These are phyloP conservation scores for Epistrophella euchroma DNA, from an alignment of 2,888 invertebrate genomes.

Conservation along the genomic window DNA sequence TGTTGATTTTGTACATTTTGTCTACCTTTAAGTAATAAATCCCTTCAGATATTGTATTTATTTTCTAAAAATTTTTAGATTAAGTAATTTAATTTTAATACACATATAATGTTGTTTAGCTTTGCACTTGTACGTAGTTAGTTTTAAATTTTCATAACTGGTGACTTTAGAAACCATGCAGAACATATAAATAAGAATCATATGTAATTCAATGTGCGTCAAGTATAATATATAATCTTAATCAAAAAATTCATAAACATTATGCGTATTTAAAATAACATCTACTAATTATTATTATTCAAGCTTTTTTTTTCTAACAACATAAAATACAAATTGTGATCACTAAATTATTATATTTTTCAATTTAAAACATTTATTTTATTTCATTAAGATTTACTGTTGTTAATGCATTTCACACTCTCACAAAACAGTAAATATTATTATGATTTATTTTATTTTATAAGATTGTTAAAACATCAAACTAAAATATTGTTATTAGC, in stretches of 20 bases:
- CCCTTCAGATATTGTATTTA: slow-evolving; percentile 58
- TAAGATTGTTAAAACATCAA: slow-evolving; percentile 48
- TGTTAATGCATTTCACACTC: slow-evolving; percentile 44
- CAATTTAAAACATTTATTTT: slow-evolving; percentile 27
- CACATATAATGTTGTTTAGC: background rate
- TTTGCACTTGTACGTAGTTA: background rate
- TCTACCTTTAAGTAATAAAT: slow-evolving; percentile 3
- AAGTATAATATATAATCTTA: background rate
- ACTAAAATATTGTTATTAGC: slow-evolving; percentile 34
- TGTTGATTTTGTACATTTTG: slow-evolving; percentile 55
- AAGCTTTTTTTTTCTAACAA: background rate
- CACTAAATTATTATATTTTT: slow-evolving; percentile 59
- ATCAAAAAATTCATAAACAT: background rate
- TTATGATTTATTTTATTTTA: slow-evolving; percentile 22
- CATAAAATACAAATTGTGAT: slow-evolving; percentile 59
- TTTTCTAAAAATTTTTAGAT: slow-evolving; percentile 36
- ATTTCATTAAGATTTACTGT: slow-evolving; percentile 34
- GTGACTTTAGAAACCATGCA: background rate
- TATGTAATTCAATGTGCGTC: background rate
- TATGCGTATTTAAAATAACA: background rate
- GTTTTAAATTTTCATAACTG: background rate
- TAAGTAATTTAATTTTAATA: slow-evolving; percentile 14
- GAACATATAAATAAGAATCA: background rate
- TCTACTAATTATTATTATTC: background rate
- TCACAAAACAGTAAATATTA: slow-evolving; percentile 44